Evolutionary conservation across 2,888 invertebrate species (phyloP).

Genomic region (Auanema sp.): DNA sequence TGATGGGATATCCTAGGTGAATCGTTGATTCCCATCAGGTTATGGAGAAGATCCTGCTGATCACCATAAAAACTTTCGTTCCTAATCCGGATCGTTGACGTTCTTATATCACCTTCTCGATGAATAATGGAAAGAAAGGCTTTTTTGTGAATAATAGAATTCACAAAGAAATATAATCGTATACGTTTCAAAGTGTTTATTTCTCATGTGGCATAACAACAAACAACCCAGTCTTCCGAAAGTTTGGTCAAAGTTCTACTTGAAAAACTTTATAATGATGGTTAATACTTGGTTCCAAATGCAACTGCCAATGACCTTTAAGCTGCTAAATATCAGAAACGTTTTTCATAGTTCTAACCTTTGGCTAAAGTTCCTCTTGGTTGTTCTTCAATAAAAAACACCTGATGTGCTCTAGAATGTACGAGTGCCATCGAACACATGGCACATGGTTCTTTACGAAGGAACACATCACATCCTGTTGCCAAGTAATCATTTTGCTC

Average conservation of each 20-base stretch:
- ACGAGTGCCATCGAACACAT: slow-evolving; percentile 47
- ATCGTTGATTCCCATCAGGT: no score
- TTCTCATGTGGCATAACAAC: background rate
- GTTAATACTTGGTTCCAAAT: slow-evolving; percentile 31
- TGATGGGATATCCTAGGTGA: no score
- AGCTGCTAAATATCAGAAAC: no score
- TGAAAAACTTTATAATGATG: slow-evolving; percentile 39
- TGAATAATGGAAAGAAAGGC: no score
- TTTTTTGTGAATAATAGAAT: no score
- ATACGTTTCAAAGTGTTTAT: no score
- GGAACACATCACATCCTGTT: slow-evolving; percentile 35
- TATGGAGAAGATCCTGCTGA: no score
- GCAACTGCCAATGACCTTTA: slow-evolving; percentile 33
- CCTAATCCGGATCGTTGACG: no score
- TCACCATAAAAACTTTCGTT: no score
- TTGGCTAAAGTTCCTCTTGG: slow-evolving; percentile 29
- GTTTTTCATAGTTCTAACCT: slow-evolving; percentile 7
- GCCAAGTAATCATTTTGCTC: slow-evolving; percentile 28
- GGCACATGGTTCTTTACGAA: slow-evolving; percentile 33
- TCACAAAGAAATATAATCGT: no score
- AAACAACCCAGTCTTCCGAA: background rate
- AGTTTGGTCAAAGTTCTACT: slow-evolving; percentile 11
- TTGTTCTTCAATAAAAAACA: slow-evolving; percentile 23
- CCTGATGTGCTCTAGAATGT: slow-evolving; percentile 32
- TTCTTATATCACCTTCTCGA: no score